Percentiles rank a stretch among this genome's conserved stretches.
phyloP scores from a whole-genome alignment of 2,797 vertebrate species.

The Sitta carolinensis region DNA sequence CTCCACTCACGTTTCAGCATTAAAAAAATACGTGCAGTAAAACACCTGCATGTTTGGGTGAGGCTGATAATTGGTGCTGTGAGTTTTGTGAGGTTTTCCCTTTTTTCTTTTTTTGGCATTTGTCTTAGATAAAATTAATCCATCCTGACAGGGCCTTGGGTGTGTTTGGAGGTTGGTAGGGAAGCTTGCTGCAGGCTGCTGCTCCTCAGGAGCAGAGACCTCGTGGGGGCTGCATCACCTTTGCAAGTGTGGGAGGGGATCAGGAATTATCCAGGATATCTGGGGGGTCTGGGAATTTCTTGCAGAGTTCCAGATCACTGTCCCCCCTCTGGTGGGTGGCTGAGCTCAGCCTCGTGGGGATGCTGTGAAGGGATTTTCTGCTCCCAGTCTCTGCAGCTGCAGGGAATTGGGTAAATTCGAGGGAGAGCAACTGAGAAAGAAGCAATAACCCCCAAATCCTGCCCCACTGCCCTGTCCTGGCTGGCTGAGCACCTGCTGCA shows the following conservation, averaged over 20 bases:
- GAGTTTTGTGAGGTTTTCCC: not conserved
- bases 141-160: not conserved
- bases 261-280: not conserved
- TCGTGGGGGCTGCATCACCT: rapidly evolving
- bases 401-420: not conserved
- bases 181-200: not conserved
- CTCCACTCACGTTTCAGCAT: not conserved
- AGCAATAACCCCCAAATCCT: not conserved
- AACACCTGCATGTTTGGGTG: rapidly evolving
- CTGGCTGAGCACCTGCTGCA: rapidly evolving
- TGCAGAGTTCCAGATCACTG: not conserved
- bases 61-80: not conserved
- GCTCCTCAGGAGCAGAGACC: not conserved
- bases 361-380: not conserved
- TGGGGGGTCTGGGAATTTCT: not conserved
- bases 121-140: not conserved
- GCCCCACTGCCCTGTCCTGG: not conserved
- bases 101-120: not conserved
- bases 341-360: not conserved
- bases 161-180: not conserved
- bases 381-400: not conserved
- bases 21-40: not conserved
- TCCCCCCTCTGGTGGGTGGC: not conserved
- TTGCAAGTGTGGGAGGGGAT: rapidly evolving
- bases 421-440: too few relatives aligned